A percentile compares a stretch with the other conserved stretches of the same genome.
Evolutionary conservation across 53 echinoderm and acorn worm species (phyloP).

Genomic region (Glandiceps talaboti): DNA sequence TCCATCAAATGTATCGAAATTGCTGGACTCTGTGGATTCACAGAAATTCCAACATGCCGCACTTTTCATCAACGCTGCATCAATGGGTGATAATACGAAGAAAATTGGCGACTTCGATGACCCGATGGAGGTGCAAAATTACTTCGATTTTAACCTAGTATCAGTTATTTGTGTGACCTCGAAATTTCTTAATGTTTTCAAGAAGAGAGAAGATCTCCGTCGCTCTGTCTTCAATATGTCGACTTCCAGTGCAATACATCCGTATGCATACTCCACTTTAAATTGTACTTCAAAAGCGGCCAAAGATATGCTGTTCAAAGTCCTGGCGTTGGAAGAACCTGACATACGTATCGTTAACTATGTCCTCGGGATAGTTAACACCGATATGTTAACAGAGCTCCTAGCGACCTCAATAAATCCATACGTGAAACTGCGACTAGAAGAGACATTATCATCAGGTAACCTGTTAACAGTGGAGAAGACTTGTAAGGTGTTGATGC

Average conservation of each 20-base stretch:
- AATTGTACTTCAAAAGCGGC: slow-evolving; percentile 73
- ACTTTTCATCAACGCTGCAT: slow-evolving; percentile 64
- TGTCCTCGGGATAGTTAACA: slow-evolving; percentile 58
- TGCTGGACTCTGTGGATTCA: slow-evolving; percentile 28
- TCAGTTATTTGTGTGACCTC: slow-evolving; percentile 37
- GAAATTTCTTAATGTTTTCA: slow-evolving; percentile 47
- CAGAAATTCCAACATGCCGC: slow-evolving; percentile 45
- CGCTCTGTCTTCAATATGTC: slow-evolving; percentile 52
- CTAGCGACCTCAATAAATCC: slow-evolving; percentile 20
- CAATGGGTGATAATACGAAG: slow-evolving; percentile 38
- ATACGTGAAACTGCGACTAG: slow-evolving; percentile 11
- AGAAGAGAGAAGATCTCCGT: slow-evolving; percentile 22
- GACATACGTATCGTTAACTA: slow-evolving; percentile 60
- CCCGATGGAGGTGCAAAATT: slow-evolving; percentile 25
- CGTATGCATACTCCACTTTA: slow-evolving; percentile 36
- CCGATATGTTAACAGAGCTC: slow-evolving; percentile 42
- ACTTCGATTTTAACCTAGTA: slow-evolving; percentile 42
- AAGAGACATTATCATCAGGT: neutral
- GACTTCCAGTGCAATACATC: slow-evolving; percentile 34
- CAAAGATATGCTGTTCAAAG: slow-evolving; percentile 47
- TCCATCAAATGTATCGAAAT: neutral
- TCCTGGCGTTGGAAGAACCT: slow-evolving; percentile 52
- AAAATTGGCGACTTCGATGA: slow-evolving; percentile 24
- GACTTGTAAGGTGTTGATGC: slow-evolving; percentile 38
- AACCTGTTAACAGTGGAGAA: slow-evolving; percentile 32